Conservation (phyloP, 2,113 vertebrate species). For the Rhinoderma darwinii region DNA sequence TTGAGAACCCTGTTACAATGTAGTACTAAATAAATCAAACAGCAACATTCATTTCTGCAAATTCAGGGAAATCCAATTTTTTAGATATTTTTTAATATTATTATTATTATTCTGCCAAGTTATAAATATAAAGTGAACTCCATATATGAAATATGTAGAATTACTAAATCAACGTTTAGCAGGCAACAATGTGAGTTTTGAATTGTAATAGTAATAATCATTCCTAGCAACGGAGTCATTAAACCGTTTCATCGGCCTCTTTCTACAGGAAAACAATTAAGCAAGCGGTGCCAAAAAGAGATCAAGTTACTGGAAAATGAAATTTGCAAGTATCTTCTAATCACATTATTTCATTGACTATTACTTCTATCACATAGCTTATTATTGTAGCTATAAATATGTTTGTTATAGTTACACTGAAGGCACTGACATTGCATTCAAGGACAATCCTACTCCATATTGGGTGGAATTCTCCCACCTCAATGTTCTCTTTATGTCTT, state of each 20-base stretch:
- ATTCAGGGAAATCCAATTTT: background rate
- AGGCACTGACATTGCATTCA: conserved; percentile 24
- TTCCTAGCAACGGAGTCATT: conserved; percentile 58
- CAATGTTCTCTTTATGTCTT: background rate
- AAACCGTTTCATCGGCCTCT: conserved; percentile 74
- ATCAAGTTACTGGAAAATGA: conserved; percentile 82
- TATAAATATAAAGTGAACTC: background rate
- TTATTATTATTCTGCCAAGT: background rate
- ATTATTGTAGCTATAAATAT: background rate
- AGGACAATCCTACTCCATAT: background rate
- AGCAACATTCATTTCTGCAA: too few species aligned
- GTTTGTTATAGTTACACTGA: background rate
- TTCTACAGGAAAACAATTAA: conserved; percentile 91
- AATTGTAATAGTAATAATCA: background rate
- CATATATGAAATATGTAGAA: background rate
- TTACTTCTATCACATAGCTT: conserved; percentile 19
- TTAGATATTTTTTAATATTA: background rate
- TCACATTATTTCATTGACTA: conserved; percentile 73
- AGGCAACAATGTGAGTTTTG: background rate
- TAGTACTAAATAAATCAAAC: background rate
- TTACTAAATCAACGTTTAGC: too few species aligned
- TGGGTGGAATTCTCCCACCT: background rate
- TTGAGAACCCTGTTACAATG: background rate
- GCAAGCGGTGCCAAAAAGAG: conserved; percentile 91
- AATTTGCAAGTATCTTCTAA: conserved; percentile 88